phyloP scores from a whole-genome alignment of 2,888 invertebrate species.

The Yponomeuta plumbellus region DNA sequence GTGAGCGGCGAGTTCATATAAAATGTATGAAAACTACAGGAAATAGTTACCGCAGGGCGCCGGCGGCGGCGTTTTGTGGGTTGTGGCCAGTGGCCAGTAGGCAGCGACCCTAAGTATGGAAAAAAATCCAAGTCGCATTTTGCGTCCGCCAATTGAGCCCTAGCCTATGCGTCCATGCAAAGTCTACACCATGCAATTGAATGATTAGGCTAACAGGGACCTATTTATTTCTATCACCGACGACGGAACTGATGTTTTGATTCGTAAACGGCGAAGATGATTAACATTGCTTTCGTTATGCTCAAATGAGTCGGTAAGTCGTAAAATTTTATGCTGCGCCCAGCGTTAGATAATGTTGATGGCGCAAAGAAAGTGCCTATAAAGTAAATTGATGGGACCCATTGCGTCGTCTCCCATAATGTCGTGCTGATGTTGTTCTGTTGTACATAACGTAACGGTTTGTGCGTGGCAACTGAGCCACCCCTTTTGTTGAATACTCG shows the following conservation, averaged over 20 bases:
- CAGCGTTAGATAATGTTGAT: conserved; percentile 62
- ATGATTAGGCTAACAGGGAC: no score
- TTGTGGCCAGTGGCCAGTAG: no score
- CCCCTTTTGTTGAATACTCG: neutral
- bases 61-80: no score
- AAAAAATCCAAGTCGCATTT: no score
- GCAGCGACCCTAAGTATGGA: no score
- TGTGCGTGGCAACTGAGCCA: neutral
- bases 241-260: neutral
- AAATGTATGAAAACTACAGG: no score
- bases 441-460: conserved; percentile 15
- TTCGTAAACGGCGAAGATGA: conserved; percentile 36
- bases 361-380: conserved; percentile 60
- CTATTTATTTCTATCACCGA: neutral
- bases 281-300: conserved; percentile 38
- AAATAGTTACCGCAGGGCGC: no score
- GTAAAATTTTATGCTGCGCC: conserved; percentile 67
- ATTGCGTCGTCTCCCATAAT: conserved; percentile 27
- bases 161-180: no score
- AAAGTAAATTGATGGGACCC: conserved; percentile 65
- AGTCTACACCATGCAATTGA: no score
- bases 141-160: no score
- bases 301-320: conserved; percentile 59
- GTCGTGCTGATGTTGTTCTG: conserved; percentile 28
- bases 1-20: no score